Evolutionary conservation across 2,888 invertebrate genomes (phyloP).

Genomic region (Brenthis hecate): DNA sequence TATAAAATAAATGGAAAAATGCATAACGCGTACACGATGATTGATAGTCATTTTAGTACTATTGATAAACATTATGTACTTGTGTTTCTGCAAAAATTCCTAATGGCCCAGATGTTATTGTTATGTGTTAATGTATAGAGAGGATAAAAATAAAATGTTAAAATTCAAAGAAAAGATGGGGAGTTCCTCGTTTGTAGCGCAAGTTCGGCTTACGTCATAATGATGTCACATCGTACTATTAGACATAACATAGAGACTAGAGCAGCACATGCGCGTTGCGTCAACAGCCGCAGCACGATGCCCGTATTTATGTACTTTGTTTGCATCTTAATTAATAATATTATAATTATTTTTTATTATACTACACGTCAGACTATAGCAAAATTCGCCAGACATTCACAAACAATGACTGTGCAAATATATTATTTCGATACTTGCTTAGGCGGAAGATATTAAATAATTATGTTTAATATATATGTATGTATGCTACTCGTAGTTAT

Average conservation of each 20-base stretch:
- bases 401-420: no score
- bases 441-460: no score
- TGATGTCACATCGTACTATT: constrained; percentile 76
- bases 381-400: not conserved
- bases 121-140: not conserved
- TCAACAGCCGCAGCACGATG: constrained; percentile 58
- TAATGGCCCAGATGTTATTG: not conserved
- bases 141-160: constrained; percentile 21
- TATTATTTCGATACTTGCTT: no score
- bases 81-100: no score
- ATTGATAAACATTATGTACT: no score
- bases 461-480: no score
- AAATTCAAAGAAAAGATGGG: constrained; percentile 49
- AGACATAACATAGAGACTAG: constrained; percentile 55
- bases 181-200: constrained; percentile 74
- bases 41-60: no score
- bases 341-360: not conserved
- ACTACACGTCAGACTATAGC: not conserved
- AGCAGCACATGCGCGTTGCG: constrained; percentile 76
- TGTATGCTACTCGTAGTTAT: no score
- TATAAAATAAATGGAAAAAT: not conserved
- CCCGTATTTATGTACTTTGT: constrained; percentile 40
- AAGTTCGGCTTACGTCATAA: constrained; percentile 68
- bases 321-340: constrained; percentile 10
- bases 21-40: not conserved